Conservation (phyloP, 2,797 vertebrate genomes). For the Cephalopachus bancanus region DNA sequence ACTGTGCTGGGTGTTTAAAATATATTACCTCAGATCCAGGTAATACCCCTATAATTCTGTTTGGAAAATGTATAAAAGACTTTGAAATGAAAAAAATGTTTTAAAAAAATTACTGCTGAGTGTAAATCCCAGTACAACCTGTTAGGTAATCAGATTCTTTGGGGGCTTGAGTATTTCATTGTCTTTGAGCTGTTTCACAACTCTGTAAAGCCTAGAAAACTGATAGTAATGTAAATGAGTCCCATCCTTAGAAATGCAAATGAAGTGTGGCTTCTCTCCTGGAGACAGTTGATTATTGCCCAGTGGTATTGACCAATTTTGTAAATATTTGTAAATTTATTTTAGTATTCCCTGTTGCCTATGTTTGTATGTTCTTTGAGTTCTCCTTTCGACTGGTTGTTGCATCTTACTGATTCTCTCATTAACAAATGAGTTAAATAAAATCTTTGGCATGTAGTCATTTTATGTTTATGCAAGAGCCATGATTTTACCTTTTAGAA, state of each 20-base stretch:
- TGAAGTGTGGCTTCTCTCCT: neutral
- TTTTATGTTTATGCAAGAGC: constrained; percentile 13
- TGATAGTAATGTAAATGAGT: neutral
- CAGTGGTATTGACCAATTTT: neutral
- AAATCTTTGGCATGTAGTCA: neutral
- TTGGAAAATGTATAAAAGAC: constrained; percentile 17
- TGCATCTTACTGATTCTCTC: neutral
- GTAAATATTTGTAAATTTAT: neutral
- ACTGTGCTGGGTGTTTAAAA: neutral
- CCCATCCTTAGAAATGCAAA: neutral
- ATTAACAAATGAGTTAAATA: constrained; percentile 7
- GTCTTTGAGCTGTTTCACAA: neutral
- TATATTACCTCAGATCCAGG: neutral
- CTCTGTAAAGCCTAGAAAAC: neutral
- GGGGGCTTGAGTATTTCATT: neutral
- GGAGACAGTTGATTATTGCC: neutral
- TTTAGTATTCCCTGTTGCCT: neutral
- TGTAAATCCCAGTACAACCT: neutral
- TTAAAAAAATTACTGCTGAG: neutral
- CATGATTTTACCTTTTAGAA: neutral
- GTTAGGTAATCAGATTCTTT: neutral
- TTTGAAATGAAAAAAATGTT: neutral
- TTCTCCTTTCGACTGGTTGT: neutral
- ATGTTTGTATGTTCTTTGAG: neutral
- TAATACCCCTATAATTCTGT: neutral